Evolutionary conservation across 2,113 vertebrate genomes (phyloP), one percentile per base, ranked within the genome.

Genomic region (Donacobius atricapilla): DNA sequence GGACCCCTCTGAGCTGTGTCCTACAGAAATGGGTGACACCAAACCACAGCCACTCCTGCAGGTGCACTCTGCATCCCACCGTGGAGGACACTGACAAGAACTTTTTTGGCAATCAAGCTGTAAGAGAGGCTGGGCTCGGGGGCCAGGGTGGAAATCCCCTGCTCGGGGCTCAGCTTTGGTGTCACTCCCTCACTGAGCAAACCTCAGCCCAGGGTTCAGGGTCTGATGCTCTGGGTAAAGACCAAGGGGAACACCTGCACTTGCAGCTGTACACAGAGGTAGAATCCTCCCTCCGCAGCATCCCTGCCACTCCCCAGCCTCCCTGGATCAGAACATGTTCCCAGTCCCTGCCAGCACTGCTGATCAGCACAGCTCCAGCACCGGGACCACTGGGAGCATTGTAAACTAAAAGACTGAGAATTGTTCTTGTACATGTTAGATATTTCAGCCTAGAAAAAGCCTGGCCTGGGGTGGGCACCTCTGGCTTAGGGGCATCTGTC

Each of bases 371-470:
- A 4, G 65, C 56, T 79, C 61, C 6, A 1, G 25, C 84, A 13
- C 47, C 2, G 0, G 9, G 11, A 28, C 31, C 48, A 50, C 7
- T 0, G 0, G 2, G 11, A 65, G 24, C 22, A 68, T 45, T 17
- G 53, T 61, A 57, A 57, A 53, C 48, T 27, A 27, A 69, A 54
- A 47, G 16, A 33, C 1, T 48, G 19, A 86, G 57, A 80, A 63
- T 40, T 11, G 0, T 40, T 37, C n/a, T 63, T 58, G 21, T 23
- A 18, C 11, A 6, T 58, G 63, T 76, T 35, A 76, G 1, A 68
- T 3, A 2, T 42, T 50, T 68, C 57, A 35, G 53, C 33, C 53
- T 39, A 33, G 39, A n/a, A 44, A 68, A 58, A 23, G 10, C 33
- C 33, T 37, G 35, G 40, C 39, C 11, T 1, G 16, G 48, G 14